phyloP scores from a whole-genome alignment of 2,797 vertebrate species.

The Sebastes miniatus region DNA sequence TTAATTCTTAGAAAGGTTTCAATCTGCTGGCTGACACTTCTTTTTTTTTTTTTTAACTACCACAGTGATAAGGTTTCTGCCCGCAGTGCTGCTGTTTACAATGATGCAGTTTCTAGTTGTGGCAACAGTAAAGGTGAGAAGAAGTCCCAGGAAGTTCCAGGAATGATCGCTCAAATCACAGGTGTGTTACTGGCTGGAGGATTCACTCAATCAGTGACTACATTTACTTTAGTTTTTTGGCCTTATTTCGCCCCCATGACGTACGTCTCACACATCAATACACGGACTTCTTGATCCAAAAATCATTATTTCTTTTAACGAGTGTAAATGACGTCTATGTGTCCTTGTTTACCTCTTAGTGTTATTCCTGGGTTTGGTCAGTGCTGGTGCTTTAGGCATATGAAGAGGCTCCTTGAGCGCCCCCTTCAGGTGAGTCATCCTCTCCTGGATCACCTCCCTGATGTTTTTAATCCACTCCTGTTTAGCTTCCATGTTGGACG shows the following conservation, averaged over 20 bases:
- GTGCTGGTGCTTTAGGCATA: constrained; percentile 92
- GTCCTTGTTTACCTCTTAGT: constrained; percentile 85
- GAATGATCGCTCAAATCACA: not conserved
- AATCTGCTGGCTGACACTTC: not conserved
- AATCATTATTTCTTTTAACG: too few relatives aligned
- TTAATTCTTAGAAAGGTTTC: not conserved
- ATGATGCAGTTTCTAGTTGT: not conserved
- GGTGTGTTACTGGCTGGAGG: not conserved
- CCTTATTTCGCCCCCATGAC: too few relatives aligned
- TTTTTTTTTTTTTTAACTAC: not conserved
- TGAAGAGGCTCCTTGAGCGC: constrained; percentile 97
- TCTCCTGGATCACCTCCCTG: constrained; percentile 97
- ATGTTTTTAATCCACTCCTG: constrained; percentile 99
- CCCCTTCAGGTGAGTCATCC: constrained; percentile 98
- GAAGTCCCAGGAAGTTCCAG: not conserved
- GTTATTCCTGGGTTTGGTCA: constrained; percentile 89
- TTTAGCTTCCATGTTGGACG: constrained; percentile 94
- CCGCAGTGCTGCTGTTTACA: not conserved
- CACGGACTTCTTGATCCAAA: too few relatives aligned
- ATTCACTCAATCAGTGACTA: not conserved
- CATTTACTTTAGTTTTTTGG: not conserved
- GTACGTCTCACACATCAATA: too few relatives aligned
- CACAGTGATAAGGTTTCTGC: not conserved
- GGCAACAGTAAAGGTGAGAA: not conserved
- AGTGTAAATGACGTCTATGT: not conserved